Evolutionary conservation across 1,140 invertebrate genomes (phyloP), one percentile per base, ranked within the genome.

Genomic region (Trachymyrmex septentrionalis): DNA sequence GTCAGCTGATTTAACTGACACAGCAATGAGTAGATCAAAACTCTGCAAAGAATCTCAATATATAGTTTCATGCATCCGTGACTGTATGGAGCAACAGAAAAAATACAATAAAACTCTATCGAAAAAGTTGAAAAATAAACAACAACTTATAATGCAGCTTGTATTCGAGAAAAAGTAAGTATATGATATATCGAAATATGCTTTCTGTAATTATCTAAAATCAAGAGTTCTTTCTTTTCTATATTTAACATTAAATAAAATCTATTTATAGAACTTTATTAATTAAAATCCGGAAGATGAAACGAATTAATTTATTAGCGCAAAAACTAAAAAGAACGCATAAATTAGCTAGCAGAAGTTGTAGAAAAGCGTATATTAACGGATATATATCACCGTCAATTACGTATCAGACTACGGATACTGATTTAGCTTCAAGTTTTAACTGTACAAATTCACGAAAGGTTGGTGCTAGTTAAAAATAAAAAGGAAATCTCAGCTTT

Each of bases 81-180:
- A 85, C 1, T 95, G 92, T 92, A 93, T 95, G 86, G 90, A 91
- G 34, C 90, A 94, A 38, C 93, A 94, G 63, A 90, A 89, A 34
- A 84, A 91, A 64, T 81, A 91, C 7, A 87, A 87, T 0, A 85
- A 91, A 10, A 88, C 66, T 14, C 81, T 95, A 4, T 81, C 69
- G 30, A 85, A 87, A 0, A 92, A 92, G 77, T 82, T 94, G 14
- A 90, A 92, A 50, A 89, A 86, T 27, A 93, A 94, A 27, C 92
- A 94, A 57, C 89, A 93, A 19, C 87, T 92, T 77, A 55, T 94
- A 50, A 57, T 88, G 38, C 61, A 89, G 44, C 69, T 93, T 24
- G 82, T 77, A 48, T 90, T 86, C 21, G 93, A 94, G 34, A 95
- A 94, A 82, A 93, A 92, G 94, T 94, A 87, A 89, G 67, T 50